Base-by-base conservation (phyloP, 2,113 vertebrate species). In the Trochalopteron elliotii region DNA sequence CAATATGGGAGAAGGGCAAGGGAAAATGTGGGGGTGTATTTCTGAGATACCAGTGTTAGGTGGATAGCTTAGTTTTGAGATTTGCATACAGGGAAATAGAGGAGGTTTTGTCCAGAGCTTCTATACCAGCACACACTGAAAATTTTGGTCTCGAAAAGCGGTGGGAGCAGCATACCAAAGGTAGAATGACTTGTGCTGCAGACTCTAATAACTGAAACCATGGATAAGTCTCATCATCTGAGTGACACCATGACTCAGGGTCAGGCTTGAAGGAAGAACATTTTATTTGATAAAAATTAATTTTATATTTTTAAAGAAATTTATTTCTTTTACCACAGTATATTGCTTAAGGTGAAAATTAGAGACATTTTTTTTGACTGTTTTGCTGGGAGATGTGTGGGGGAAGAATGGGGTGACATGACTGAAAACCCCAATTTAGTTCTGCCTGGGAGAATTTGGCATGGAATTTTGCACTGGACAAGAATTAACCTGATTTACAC, bases 71-170 rank as follows among this genome's bases (percentile, higher is more conserved):
- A 12, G 24, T 70, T 74, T 70, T 81, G 50, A 57, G 69, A 78
- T 81, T 78, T 84, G 10, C 4, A 4, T 81, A 20, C 45, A 76
- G n/a, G 39, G 7, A 77, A 87, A 47, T 23, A 84, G 21, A 71
- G 22, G 6, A 3, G 0, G 0, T 30, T 74, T 70, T 47, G 10
- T 59, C n/a, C 2, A 7, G 20, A 35, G 3, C 28, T 86, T 69
- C 63, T 83, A 30, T 37, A n/a, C 23, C 55, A 57, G 31, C 11
- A 60, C 10, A 65, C 12, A 23, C 18, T 39, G 49, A 68, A 88
- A 76, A 79, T 59, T n/a, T 53, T 4, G 4, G 4, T 71, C 72
- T 76, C 92, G 47, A 79, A 78, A 94, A 76, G 63, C 83, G 55
- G 52, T 8, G 4, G 20, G 9, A 91, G 10, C 17, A 87, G 28